Percentiles rank a stretch among this genome's conserved stretches.
phyloP scores from a whole-genome alignment of 2,888 invertebrate genomes.

The Halocaridina rubra region DNA sequence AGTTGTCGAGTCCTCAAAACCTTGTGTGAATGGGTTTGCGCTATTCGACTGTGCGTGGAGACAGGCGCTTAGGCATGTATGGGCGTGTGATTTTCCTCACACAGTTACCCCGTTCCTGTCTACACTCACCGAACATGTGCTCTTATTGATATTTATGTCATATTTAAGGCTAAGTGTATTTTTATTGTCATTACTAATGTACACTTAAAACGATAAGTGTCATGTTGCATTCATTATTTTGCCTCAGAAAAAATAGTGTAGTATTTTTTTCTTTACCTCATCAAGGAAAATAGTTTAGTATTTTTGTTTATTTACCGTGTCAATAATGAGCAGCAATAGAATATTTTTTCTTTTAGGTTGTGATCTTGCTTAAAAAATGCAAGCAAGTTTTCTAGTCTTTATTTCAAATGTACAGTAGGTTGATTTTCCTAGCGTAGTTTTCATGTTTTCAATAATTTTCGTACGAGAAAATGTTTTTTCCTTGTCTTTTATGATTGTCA shows the following conservation, averaged over 20 bases:
- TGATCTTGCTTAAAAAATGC: conserved; percentile 18
- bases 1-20: conserved; percentile 60
- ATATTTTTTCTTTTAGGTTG: conserved; percentile 35
- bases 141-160: conserved; percentile 56
- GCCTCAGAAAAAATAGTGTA: conserved; percentile 12
- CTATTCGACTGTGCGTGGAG: conserved; percentile 19
- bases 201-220: conserved; percentile 43
- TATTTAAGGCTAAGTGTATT: conserved; percentile 59
- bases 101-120: conserved; percentile 21
- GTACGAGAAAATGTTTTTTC: conserved; percentile 22
- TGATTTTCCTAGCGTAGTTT: conserved; percentile 33
- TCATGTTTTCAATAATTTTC: neutral
- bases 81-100: neutral
- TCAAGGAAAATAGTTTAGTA: conserved; percentile 28
- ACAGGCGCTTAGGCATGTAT: conserved; percentile 4
- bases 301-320: conserved; percentile 34
- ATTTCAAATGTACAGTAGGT: conserved; percentile 23
- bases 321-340: conserved; percentile 36
- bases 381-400: conserved; percentile 58
- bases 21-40: conserved; percentile 53
- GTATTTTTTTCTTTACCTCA: conserved; percentile 18
- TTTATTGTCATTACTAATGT: conserved; percentile 59
- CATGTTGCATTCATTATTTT: conserved; percentile 38
- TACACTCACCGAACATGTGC: conserved; percentile 6
- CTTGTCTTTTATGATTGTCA: conserved; percentile 36